A percentile compares a stretch with the other conserved stretches of the same genome.
phyloP scores from a whole-genome alignment of 2,113 vertebrate species.

The Montifringilla adamsi region DNA sequence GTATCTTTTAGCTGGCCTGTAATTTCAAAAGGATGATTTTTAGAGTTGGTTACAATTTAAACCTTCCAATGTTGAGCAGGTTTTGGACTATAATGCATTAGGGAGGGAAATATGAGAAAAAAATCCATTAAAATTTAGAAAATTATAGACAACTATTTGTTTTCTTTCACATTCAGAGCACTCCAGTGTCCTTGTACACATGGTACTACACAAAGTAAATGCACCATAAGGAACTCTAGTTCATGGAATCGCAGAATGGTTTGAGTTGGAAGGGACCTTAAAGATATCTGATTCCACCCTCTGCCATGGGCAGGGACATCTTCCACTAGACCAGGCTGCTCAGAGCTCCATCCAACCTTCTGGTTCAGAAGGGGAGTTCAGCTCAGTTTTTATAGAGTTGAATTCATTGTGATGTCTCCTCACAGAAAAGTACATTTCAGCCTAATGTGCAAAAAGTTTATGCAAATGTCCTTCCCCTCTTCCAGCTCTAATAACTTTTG shows the following conservation, averaged over 20 bases:
- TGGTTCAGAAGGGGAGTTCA: background rate
- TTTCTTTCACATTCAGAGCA: background rate
- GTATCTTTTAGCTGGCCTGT: background rate
- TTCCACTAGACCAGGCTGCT: background rate
- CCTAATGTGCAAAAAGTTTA: background rate
- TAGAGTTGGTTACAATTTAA: conserved; percentile 23
- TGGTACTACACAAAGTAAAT: background rate
- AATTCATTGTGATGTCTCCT: background rate
- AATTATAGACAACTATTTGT: background rate
- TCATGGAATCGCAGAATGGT: background rate
- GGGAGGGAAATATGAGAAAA: background rate
- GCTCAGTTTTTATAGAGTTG: background rate
- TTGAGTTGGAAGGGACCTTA: background rate
- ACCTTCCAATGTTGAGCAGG: background rate
- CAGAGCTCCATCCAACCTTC: background rate
- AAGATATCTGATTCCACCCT: background rate
- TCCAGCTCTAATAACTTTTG: background rate
- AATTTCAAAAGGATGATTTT: conserved; percentile 43
- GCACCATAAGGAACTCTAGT: background rate
- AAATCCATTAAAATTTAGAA: background rate
- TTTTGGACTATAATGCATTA: background rate
- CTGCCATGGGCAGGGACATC: background rate
- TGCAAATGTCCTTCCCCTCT: background rate
- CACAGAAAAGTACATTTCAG: background rate
- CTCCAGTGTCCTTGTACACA: background rate